Conservation (phyloP, 2,113 vertebrate genomes). For the Pleuronectes platessa region DNA sequence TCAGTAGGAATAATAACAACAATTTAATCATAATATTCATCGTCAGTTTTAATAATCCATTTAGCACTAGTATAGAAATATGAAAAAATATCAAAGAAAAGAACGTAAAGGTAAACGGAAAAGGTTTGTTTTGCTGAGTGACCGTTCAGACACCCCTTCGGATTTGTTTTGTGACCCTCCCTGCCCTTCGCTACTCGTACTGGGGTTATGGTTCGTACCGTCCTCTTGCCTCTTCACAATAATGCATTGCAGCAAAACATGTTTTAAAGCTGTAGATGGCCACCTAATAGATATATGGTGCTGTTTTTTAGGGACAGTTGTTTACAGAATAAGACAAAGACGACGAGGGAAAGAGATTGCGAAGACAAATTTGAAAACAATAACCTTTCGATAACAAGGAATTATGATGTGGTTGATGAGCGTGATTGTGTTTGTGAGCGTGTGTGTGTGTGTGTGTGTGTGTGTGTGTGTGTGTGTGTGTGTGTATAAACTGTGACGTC, state of each 20-base stretch:
- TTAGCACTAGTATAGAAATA: conserved; percentile 83
- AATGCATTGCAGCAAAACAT: conserved; percentile 12
- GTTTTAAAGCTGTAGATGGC: conserved; percentile 44
- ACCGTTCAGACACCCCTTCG: conserved; percentile 42
- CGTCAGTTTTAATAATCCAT: conserved; percentile 80
- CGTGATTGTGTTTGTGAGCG: not conserved
- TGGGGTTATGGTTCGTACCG: not conserved
- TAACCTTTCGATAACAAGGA: conserved; percentile 26
- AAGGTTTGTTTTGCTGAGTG: conserved; percentile 49
- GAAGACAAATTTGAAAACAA: conserved; percentile 23
- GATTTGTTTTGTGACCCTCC: conserved; percentile 66
- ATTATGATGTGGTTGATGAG: conserved; percentile 20
- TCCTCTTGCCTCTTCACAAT: conserved; percentile 10
- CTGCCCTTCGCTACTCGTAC: conserved; percentile 22
- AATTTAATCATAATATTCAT: conserved; percentile 81
- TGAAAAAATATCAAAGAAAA: conserved; percentile 79
- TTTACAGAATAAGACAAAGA: conserved; percentile 22
- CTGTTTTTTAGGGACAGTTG: not conserved
- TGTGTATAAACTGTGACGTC: not conserved
- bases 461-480: not conserved
- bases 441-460: too few species aligned
- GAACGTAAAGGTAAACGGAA: conserved; percentile 71
- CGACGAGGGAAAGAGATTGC: conserved; percentile 18
- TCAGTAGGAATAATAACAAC: conserved; percentile 80
- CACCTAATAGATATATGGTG: conserved; percentile 15